Base-by-base conservation (phyloP, 2,113 vertebrate genomes). In the Heliornis fulica region DNA sequence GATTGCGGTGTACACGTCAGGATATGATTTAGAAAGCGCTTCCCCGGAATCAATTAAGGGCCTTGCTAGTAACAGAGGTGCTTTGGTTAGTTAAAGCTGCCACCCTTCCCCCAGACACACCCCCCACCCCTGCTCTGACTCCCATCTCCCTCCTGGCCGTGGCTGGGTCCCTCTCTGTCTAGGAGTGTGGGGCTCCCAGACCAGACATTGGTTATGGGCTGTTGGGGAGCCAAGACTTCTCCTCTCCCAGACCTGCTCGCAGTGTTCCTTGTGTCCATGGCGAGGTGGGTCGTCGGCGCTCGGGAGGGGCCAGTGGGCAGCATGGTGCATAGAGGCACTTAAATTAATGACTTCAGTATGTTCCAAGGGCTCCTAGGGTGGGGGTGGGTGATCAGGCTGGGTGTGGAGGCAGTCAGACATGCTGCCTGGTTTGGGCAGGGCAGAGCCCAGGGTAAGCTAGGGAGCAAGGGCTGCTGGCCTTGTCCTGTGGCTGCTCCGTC, bases 1-100 rank as follows among this genome's bases (percentile, higher is more conserved):
- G 93, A 94, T 89, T 71, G 83, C 10, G 11, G 57, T 9, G 69
- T 53, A 70, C 57, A 19, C 21, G 3, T 87, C 95, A 80, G 91
- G 87, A 60, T 87, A 84, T 95, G 83, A 96, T 93, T 95, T 91
- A 95, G 96, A 93, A 97, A 94, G 89, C 64, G 15, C 82, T 97
- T 93, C 92, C 79, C 77, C 32, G 74, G 92, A 97, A 95, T 93
- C 96, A 96, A 80, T 96, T 95, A 95, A 92, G 84, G 89, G 31
- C 43, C 56, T 94, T 80, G 82, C 91, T 91, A 60, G 82, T 59
- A 80, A 53, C 43, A 25, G 4, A 74, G 40, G 64, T 45, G 40
- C 92, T 32, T 90, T 46, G 63, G 53, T 56, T 89, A 66, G 63
- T 87, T 92, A 83, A 91, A 94, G 61, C 53, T 59, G 53, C 68